phyloP scores from a whole-genome alignment of 2,888 invertebrate genomes.

The Leptogaster cylindrica region DNA sequence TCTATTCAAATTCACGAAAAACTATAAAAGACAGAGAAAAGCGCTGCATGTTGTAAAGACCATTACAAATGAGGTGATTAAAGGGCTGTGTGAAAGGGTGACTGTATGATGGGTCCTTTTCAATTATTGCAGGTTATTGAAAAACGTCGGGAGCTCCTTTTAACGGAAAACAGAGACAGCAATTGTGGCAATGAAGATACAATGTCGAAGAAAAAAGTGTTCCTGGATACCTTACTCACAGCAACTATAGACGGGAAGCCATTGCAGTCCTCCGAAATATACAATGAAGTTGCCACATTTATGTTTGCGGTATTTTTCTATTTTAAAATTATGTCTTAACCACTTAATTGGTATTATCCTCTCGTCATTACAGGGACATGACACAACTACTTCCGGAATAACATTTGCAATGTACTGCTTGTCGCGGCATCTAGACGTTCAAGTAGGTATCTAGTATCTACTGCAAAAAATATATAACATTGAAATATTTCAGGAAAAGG shows the following conservation, averaged over 20 bases:
- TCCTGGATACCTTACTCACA: slow-evolving; percentile 56
- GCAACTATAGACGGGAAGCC: slow-evolving; percentile 53
- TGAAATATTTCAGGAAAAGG: slow-evolving; percentile 56
- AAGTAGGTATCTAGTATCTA: slow-evolving; percentile 58
- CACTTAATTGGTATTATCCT: no score
- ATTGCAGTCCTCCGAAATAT: slow-evolving; percentile 54
- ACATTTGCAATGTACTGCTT: slow-evolving; percentile 64
- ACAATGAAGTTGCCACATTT: slow-evolving; percentile 60
- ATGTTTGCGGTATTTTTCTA: slow-evolving; percentile 57
- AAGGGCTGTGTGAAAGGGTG: background rate
- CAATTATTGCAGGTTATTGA: slow-evolving; percentile 57
- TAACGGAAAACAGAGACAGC: no score
- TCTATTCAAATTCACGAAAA: slow-evolving; percentile 58
- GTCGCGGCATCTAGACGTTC: slow-evolving; percentile 64
- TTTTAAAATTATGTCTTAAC: no score
- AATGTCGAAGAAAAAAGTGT: slow-evolving; percentile 52
- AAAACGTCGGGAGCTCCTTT: slow-evolving; percentile 50
- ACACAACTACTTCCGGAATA: slow-evolving; percentile 68
- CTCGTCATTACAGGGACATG: slow-evolving; percentile 65
- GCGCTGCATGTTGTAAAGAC: slow-evolving; percentile 57
- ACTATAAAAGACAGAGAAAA: slow-evolving; percentile 62
- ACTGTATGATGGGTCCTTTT: no score
- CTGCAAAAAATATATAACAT: background rate
- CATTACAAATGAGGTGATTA: slow-evolving; percentile 57
- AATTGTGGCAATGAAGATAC: background rate